These are phyloP conservation scores for Hyphantria cunea DNA, from an alignment of 1,140 invertebrate species.

Conservation along the genomic window DNA sequence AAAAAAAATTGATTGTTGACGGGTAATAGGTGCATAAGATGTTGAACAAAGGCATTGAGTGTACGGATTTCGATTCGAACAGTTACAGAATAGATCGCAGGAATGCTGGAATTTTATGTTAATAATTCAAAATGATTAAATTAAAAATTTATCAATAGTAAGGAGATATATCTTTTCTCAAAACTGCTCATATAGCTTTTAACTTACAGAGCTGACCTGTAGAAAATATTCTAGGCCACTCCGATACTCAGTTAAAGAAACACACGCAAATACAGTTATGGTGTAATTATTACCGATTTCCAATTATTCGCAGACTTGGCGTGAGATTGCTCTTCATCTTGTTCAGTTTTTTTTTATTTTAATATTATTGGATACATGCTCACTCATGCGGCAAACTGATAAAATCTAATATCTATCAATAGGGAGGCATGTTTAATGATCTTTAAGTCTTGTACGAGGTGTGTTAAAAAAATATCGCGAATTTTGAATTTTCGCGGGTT, in stretches of 20 bases:
- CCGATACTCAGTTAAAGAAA: background rate
- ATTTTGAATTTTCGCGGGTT: too few species aligned
- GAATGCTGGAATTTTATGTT: background rate
- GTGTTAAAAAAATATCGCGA: too few species aligned
- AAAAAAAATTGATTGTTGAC: too few species aligned
- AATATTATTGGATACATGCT: background rate
- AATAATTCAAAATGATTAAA: too few species aligned
- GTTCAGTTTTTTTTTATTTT: slow-evolving; percentile 3
- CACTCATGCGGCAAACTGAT: slow-evolving; percentile 17
- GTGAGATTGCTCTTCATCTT: slow-evolving; percentile 9
- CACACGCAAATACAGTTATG: slow-evolving; percentile 7
- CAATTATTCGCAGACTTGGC: slow-evolving; percentile 21
- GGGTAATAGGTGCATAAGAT: too few species aligned
- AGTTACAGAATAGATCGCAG: too few species aligned
- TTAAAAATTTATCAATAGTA: background rate
- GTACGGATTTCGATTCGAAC: too few species aligned
- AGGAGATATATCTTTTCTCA: background rate
- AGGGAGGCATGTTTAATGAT: too few species aligned
- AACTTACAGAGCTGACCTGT: background rate
- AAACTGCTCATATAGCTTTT: background rate
- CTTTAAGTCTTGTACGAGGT: too few species aligned
- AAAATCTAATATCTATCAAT: slow-evolving; percentile 4
- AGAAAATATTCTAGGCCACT: background rate
- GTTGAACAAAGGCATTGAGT: too few species aligned
- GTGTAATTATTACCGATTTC: slow-evolving; percentile 23